These are phyloP conservation scores for Caranx ignobilis DNA, from an alignment of 2,113 vertebrate genomes.

Conservation along the genomic window DNA sequence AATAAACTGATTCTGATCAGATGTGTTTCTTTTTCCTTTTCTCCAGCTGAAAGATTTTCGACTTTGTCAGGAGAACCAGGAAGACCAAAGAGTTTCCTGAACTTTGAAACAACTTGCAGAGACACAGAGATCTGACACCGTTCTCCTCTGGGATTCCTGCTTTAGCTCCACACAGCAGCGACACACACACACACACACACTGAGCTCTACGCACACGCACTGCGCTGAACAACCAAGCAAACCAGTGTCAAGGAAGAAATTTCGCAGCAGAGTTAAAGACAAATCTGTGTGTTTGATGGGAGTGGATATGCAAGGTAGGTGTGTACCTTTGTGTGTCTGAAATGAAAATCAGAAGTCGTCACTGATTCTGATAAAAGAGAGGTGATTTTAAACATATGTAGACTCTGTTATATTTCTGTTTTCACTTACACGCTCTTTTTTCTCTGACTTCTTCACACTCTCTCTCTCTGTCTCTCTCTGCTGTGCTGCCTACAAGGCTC, in stretches of 20 bases:
- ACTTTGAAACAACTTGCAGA: conserved; percentile 12
- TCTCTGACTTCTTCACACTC: neutral
- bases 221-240: neutral
- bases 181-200: neutral
- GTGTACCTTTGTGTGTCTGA: too few species aligned
- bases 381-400: neutral
- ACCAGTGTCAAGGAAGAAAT: neutral
- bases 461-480: neutral
- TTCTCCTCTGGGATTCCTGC: conserved; percentile 34
- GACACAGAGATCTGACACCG: conserved; percentile 27
- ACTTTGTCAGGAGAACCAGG: conserved; percentile 1
- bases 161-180: conserved; percentile 31
- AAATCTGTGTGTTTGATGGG: conserved; percentile 10
- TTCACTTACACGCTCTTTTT: neutral
- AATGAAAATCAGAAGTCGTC: too few species aligned
- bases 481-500: neutral
- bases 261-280: conserved; percentile 21
- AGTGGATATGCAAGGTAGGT: neutral
- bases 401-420: neutral
- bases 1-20: conserved; percentile 13
- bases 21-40: neutral
- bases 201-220: neutral
- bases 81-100: conserved; percentile 11
- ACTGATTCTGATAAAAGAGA: neutral
- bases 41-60: conserved; percentile 2